Evolutionary conservation across 2,797 vertebrate species (phyloP).

Genomic region (Prunella strophiata): DNA sequence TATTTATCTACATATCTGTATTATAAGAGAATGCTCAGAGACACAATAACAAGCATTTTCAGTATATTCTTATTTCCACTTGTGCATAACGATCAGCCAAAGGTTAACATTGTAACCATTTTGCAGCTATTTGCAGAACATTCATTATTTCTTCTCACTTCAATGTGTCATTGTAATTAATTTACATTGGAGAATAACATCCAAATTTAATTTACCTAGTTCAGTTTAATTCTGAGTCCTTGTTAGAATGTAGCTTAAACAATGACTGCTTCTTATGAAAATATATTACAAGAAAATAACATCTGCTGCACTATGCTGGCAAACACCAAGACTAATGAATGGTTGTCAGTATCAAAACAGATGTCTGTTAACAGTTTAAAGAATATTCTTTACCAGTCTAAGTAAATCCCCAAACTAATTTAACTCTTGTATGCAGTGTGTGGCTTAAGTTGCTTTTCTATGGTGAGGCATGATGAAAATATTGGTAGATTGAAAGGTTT

Average conservation of each 20-base stretch:
- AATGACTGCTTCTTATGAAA: constrained; percentile 54
- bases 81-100: neutral
- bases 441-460: neutral
- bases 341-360: constrained; percentile 25
- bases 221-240: constrained; percentile 45
- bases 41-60: neutral
- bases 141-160: constrained; percentile 34
- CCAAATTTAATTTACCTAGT: constrained; percentile 49
- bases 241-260: constrained; percentile 51
- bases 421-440: constrained; percentile 6
- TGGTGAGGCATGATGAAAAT: neutral
- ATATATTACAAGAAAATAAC: constrained; percentile 56
- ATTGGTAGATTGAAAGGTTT: neutral
- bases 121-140: constrained; percentile 32
- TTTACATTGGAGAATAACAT: neutral
- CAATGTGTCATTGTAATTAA: constrained; percentile 38
- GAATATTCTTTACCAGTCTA: constrained; percentile 16
- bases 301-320: constrained; percentile 42
- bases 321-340: constrained; percentile 26
- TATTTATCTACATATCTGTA: neutral
- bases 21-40: neutral
- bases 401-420: constrained; percentile 39
- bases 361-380: constrained; percentile 50
- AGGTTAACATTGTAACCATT: neutral
- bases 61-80: neutral